Evolutionary conservation across 2,888 invertebrate species (phyloP), one percentile per base, ranked within the genome.

Genomic region (Ormyrus thymus): DNA sequence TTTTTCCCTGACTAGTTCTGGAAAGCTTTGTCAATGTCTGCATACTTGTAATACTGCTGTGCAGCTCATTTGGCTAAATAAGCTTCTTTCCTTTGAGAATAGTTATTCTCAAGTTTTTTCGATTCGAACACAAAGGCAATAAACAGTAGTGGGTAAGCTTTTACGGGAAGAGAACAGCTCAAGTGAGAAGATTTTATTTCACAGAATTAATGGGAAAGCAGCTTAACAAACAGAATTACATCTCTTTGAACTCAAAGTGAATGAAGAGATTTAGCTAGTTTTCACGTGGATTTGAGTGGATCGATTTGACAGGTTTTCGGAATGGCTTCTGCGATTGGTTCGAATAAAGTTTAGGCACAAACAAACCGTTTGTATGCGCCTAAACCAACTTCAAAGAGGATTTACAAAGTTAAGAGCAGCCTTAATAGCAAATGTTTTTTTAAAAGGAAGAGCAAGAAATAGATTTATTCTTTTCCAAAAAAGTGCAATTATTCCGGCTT

Each of bases 371-470:
- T 43, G 56, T 69, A 50, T 29, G 29, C 29, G 29, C 4, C 15
- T n/a, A 10, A 72, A 62, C 53, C 51, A 29, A 13, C 46, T 51
- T 62, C 51, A 55, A 45, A 72, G 53, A 62, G 62, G 53, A 72
- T 62, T 72, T 62, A 50, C 15, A 62, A 72, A 13, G 15, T 45
- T 8, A 61, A 61, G 51, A 71, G 50, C 48, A 56, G 29, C 50
- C 6, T 29, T 61, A 1, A 71, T 43, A 29, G 29, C 29, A 29
- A 61, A n/a, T 10, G 59, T 29, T 61, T 61, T 68, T 56, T 61
- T 53, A 43, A 45, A 58, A 13, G 15, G 6, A 29, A 13, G 6
- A 10, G 46, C 29, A 29, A 45, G 43, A 70, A 70, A 70, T 59
- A 6, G 58, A 59, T n/a, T 70, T 43, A 70, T 58, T 43, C n/a